phyloP scores from a whole-genome alignment of 2,113 vertebrate genomes.

The Apteryx owenii region DNA sequence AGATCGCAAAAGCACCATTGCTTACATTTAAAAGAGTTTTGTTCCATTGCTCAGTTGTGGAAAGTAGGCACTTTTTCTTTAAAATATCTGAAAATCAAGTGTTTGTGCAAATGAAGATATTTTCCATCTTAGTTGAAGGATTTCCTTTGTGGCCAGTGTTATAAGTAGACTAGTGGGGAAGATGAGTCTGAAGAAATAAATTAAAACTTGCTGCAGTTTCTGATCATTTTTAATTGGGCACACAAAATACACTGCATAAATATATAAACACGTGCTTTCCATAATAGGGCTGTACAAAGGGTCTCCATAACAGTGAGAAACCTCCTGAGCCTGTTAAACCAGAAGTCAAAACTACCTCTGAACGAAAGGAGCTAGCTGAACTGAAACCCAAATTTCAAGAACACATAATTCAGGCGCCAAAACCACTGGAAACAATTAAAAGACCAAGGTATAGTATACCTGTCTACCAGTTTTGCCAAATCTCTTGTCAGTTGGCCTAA shows the following conservation, averaged over 20 bases:
- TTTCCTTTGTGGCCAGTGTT: not conserved
- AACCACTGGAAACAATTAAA: conserved; percentile 89
- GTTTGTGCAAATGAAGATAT: not conserved
- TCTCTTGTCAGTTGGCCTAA: not conserved
- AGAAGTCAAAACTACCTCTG: conserved; percentile 88
- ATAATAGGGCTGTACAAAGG: conserved; percentile 93
- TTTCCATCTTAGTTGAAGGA: not conserved
- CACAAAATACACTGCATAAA: not conserved
- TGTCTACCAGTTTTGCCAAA: not conserved
- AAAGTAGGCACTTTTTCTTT: not conserved
- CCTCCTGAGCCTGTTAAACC: conserved; percentile 94
- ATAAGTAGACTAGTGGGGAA: not conserved
- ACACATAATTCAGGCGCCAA: conserved; percentile 92
- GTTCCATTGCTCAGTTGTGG: not conserved
- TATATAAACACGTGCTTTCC: not conserved
- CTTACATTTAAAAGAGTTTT: not conserved
- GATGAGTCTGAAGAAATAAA: not conserved
- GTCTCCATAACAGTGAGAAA: conserved; percentile 93
- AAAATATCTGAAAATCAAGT: not conserved
- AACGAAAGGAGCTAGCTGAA: conserved; percentile 85
- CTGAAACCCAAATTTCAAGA: conserved; percentile 91
- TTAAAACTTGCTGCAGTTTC: not conserved
- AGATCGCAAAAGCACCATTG: not conserved
- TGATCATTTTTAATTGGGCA: not conserved
- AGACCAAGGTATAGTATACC: conserved; percentile 87